These are phyloP conservation scores for Vombatus ursinus DNA, from an alignment of 2,113 vertebrate genomes.

Conservation along the genomic window DNA sequence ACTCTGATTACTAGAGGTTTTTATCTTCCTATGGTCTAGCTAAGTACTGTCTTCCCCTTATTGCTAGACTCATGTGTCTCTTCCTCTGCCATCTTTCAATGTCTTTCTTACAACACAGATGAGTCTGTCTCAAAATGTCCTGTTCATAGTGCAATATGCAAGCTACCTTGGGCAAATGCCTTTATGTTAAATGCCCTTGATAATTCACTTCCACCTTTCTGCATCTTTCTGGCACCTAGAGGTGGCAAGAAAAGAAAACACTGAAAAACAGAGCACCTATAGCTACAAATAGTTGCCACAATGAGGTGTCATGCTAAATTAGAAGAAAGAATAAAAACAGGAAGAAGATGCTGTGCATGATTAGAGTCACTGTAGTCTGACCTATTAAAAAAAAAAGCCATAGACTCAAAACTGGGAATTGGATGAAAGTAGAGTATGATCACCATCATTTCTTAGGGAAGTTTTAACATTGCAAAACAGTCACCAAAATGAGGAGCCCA, in stretches of 20 bases:
- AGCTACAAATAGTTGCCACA: background rate
- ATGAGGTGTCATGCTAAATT: background rate
- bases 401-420: background rate
- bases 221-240: background rate
- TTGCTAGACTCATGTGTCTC: background rate
- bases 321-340: background rate
- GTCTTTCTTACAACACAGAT: background rate
- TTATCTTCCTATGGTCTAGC: background rate
- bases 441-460: background rate
- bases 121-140: background rate
- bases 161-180: too few species aligned
- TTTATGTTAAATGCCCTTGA: background rate
- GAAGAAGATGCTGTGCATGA: background rate
- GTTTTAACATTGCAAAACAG: background rate
- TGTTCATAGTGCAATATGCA: too few species aligned
- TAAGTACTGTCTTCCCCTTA: background rate
- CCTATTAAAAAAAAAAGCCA: background rate
- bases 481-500: background rate
- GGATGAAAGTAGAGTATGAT: background rate
- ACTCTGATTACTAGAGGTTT: background rate
- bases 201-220: background rate
- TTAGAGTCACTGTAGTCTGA: background rate
- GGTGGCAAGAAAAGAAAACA: background rate
- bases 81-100: background rate
- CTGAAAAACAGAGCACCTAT: background rate